These are phyloP conservation scores for Gryllus bimaculatus DNA, from an alignment of 1,140 invertebrate species.

Conservation along the genomic window DNA sequence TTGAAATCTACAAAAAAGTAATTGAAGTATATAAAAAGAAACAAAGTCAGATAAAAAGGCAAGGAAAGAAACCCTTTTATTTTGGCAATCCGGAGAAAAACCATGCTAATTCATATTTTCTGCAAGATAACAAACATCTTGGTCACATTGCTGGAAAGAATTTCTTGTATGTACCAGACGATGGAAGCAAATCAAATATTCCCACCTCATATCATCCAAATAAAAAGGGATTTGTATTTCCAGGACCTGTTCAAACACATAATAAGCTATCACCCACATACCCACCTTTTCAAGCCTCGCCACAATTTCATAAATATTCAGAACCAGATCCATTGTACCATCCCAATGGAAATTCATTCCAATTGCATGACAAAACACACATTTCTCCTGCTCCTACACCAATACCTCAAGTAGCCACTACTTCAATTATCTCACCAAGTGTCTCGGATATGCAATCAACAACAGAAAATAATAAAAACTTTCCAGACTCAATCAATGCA, in stretches of 20 bases:
- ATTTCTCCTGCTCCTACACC: not conserved
- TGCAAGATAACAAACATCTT: too few species aligned
- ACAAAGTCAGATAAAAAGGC: not conserved
- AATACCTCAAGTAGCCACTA: not conserved
- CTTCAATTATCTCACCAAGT: not conserved
- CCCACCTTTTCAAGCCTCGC: constrained; percentile 28
- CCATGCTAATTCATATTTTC: too few species aligned
- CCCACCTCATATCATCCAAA: not conserved
- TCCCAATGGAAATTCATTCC: constrained; percentile 9
- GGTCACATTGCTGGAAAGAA: not conserved
- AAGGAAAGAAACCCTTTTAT: not conserved
- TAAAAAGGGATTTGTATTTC: not conserved
- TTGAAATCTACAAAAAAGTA: not conserved
- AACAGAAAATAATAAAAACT: not conserved
- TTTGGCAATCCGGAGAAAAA: too few species aligned
- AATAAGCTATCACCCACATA: not conserved
- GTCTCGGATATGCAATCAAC: not conserved
- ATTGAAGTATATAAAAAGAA: not conserved
- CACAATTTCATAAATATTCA: constrained; percentile 26
- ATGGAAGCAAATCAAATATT: not conserved
- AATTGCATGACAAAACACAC: not conserved
- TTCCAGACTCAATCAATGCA: constrained; percentile 29
- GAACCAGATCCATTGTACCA: constrained; percentile 27
- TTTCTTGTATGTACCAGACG: not conserved
- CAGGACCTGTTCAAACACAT: not conserved